Conservation (phyloP, 2,888 invertebrate species). For the Stenotaenia linearis region DNA sequence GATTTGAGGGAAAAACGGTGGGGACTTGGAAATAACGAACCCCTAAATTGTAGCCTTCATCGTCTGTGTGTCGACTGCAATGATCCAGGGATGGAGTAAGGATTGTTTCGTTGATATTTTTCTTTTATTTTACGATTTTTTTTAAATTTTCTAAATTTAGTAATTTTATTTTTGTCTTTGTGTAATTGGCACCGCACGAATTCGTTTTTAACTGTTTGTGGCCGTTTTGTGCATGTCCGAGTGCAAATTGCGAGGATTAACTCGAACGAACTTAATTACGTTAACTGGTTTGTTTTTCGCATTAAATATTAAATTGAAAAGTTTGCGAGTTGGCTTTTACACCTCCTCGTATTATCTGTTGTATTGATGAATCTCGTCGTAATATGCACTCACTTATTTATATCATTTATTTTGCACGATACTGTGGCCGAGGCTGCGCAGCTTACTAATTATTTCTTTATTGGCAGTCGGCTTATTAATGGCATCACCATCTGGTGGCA, state of each 20-base stretch:
- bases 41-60: background rate
- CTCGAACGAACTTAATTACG: background rate
- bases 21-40: background rate
- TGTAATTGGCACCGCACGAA: background rate
- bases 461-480: background rate
- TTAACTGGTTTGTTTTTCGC: background rate
- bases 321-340: too few species aligned
- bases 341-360: too few species aligned
- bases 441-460: too few species aligned
- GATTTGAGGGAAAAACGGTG: background rate
- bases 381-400: too few species aligned
- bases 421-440: too few species aligned
- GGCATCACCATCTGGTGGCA: background rate
- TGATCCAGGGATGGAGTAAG: constrained; percentile 4
- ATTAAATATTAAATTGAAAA: too few species aligned
- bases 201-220: background rate
- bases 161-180: background rate
- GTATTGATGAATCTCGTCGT: too few species aligned
- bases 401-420: background rate
- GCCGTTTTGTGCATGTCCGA: background rate
- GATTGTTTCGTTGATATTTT: background rate
- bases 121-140: background rate
- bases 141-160: background rate
- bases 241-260: background rate
- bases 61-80: constrained; percentile 9